Evolutionary conservation across 64 coral and sea anemone species (phyloP), one percentile per base, ranked within the genome.

Genomic region (Platygyra sinensis): DNA sequence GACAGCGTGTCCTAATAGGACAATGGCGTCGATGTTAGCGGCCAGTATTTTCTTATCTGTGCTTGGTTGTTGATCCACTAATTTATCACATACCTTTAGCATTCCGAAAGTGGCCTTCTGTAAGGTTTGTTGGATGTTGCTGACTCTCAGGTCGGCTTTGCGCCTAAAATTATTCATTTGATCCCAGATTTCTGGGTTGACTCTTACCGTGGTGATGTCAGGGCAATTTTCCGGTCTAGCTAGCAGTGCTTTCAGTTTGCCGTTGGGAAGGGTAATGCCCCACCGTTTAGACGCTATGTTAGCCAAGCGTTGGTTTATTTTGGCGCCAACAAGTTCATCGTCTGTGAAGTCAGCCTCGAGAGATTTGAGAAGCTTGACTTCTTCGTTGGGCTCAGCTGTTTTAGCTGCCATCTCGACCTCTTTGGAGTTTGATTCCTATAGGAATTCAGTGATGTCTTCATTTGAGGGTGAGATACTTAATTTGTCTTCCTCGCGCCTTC

Each of bases 71-170:
- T n/a, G n/a, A n/a, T n/a, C n/a, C n/a, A n/a, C n/a, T n/a, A n/a
- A n/a, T n/a, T n/a, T n/a, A n/a, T n/a, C n/a, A n/a, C n/a, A n/a
- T n/a, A n/a, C n/a, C n/a, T n/a, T n/a, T n/a, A 88, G 30, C 18
- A 87, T 74, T 10, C 51, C 72, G 24, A 89, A 89, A 19, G 87
- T 89, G 65, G 87, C 74, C 42, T 89, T 89, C 50, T 89, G 76
- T 24, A 89, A 62, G 60, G 76, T 29, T 29, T 89, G 75, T 57
- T 89, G 87, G 27, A 89, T 80, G 33, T 89, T 89, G 29, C 52
- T 19, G 6, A 69, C 4, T 28, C 77, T 78, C 13, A 89, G 32
- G 75, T 89, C 87, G 27, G 76, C 63, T 82, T 73, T 90, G 22
- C 62, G 33, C 52, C 49, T 72, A 46, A 52, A 78, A 42, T 80